phyloP scores from a whole-genome alignment of 2,797 vertebrate species.

The Anomalospiza imberbis region DNA sequence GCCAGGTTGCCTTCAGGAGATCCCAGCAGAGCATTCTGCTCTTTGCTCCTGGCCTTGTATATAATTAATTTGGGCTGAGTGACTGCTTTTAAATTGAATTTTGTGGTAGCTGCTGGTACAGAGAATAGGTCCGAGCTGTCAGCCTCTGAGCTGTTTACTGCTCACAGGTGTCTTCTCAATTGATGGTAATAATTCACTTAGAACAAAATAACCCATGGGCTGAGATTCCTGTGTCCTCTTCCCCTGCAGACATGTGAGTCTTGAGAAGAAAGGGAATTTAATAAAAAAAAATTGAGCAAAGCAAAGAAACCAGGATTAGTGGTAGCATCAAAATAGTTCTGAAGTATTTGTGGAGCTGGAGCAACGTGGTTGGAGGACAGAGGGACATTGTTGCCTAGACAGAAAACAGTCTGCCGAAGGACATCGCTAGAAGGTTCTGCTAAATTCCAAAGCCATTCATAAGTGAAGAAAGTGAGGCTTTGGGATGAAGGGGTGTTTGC shows the following conservation, averaged over 20 bases:
- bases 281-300: not conserved
- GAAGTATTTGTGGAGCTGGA: not conserved
- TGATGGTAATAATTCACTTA: not conserved
- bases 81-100: not conserved
- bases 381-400: not conserved
- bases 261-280: not conserved
- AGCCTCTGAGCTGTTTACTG: not conserved
- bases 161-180: not conserved
- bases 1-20: not conserved
- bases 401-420: not conserved
- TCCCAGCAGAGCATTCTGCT: not conserved
- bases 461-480: not conserved
- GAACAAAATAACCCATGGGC: not conserved
- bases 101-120: not conserved
- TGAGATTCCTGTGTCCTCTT: not conserved
- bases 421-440: not conserved
- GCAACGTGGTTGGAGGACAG: not conserved
- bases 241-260: not conserved
- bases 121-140: not conserved
- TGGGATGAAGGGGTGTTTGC: not conserved
- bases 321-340: not conserved
- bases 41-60: not conserved
- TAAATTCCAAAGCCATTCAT: not conserved
- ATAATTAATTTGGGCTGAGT: conserved; percentile 19
- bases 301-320: not conserved